Evolutionary conservation across 2,113 vertebrate species (phyloP).

Genomic region (Vicugna pacos): DNA sequence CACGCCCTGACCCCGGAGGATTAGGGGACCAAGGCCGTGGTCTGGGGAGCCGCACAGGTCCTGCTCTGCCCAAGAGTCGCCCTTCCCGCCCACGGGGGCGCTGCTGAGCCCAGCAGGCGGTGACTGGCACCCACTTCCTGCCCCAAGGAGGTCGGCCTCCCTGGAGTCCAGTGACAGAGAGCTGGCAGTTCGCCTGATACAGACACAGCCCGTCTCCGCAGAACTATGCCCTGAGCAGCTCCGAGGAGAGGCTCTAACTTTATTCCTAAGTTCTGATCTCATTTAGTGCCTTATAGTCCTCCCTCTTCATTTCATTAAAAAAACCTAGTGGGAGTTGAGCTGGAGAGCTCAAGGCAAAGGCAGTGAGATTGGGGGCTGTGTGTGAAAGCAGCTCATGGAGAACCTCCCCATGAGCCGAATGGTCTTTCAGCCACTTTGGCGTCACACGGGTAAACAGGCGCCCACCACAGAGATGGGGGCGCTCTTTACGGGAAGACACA

Average conservation of each 20-base stretch:
- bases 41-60: background rate
- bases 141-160: rapidly evolving
- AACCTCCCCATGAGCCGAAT: rapidly evolving
- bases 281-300: rapidly evolving
- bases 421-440: background rate
- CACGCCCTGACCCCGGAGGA: background rate
- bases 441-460: rapidly evolving
- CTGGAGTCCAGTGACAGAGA: background rate
- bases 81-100: no score
- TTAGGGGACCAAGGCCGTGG: no score
- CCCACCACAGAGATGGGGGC: rapidly evolving
- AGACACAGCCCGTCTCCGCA: rapidly evolving
- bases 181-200: rapidly evolving
- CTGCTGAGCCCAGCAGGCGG: background rate
- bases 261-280: background rate
- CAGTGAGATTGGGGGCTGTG: background rate
- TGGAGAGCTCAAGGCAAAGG: background rate
- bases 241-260: no score
- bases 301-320: background rate
- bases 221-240: background rate
- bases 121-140: rapidly evolving
- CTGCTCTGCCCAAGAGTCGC: background rate
- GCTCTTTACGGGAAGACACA: background rate
- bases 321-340: background rate
- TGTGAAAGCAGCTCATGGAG: background rate